These are phyloP conservation scores for Masnerella sp. DNA, from an alignment of 2,888 invertebrate genomes.

Conservation along the genomic window DNA sequence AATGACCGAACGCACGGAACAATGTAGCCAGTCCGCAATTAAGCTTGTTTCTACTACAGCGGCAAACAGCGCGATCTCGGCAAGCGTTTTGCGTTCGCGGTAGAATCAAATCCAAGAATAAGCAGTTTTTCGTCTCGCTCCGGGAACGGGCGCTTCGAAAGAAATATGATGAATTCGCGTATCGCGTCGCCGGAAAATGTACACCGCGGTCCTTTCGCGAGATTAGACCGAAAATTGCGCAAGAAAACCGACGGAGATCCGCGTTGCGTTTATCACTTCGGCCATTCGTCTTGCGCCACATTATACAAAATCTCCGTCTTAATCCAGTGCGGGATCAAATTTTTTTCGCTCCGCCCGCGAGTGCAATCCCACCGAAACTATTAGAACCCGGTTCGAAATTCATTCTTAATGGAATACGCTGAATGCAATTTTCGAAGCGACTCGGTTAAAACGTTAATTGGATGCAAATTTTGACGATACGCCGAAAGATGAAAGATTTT, in stretches of 20 bases:
- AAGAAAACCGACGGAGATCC: slow-evolving; percentile 23
- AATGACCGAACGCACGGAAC: no score
- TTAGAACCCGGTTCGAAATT: slow-evolving; percentile 13
- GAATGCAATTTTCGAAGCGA: slow-evolving; percentile 1
- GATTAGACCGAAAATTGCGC: slow-evolving; percentile 36
- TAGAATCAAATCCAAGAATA: no score
- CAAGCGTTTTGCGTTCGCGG: no score
- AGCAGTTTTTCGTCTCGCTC: no score
- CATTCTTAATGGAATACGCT: slow-evolving; percentile 15
- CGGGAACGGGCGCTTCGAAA: no score
- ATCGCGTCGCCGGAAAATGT: slow-evolving; percentile 8
- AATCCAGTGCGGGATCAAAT: slow-evolving; percentile 8
- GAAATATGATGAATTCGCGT: slow-evolving; percentile 31
- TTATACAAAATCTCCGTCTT: slow-evolving; percentile 19
- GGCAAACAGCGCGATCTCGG: no score
- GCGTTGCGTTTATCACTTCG: slow-evolving; percentile 37
- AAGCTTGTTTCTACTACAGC: no score
- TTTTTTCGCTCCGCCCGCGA: slow-evolving; percentile 5
- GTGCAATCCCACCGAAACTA: background rate
- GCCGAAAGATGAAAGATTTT: background rate
- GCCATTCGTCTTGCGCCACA: slow-evolving; percentile 23
- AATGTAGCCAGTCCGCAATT: no score
- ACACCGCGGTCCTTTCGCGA: slow-evolving; percentile 25
- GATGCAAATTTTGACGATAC: slow-evolving; percentile 40
- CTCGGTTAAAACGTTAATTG: slow-evolving; percentile 11